A percentile compares a stretch with the other conserved stretches of the same genome.
These are phyloP conservation scores for Apis mellifera DNA, from an alignment of 1,140 invertebrate genomes.

Conservation along the genomic window DNA sequence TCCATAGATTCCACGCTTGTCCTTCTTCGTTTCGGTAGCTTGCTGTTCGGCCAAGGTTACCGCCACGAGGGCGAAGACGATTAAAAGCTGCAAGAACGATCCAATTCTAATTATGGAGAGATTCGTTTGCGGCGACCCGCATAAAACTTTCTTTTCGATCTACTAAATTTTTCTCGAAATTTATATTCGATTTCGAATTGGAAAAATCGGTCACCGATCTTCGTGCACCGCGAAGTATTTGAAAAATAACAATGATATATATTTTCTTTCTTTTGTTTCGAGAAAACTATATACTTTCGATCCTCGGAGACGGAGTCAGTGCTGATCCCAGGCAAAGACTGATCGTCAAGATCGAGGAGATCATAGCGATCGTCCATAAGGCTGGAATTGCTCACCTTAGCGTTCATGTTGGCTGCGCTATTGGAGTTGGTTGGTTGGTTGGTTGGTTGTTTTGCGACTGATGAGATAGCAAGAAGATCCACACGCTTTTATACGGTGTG, in stretches of 20 bases:
- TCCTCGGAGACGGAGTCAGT: not conserved
- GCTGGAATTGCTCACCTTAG: constrained; percentile 68
- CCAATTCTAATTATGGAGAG: constrained; percentile 3
- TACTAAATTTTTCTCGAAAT: not conserved
- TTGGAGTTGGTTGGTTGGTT: constrained; percentile 51
- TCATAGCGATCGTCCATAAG: not conserved
- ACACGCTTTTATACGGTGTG: constrained; percentile 75
- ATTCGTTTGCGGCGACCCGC: not conserved
- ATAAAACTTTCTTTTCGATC: not conserved
- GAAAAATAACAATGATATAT: not conserved
- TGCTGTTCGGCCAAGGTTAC: constrained; percentile 65
- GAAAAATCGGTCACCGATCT: not conserved
- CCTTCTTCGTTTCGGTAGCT: constrained; percentile 62
- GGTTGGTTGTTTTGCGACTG: constrained; percentile 72
- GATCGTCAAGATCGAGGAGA: not conserved
- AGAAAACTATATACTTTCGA: not conserved
- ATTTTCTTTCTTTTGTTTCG: too few species aligned
- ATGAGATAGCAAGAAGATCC: constrained; percentile 68
- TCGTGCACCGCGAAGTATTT: not conserved
- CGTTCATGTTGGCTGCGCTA: constrained; percentile 72
- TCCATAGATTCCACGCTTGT: constrained; percentile 74
- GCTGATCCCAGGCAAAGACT: not conserved
- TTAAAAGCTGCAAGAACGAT: constrained; percentile 60
- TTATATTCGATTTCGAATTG: not conserved
- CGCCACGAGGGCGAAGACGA: constrained; percentile 70